Percentiles rank a stretch among this genome's conserved stretches.
Evolutionary conservation across 2,113 vertebrate genomes (phyloP).

Genomic region (Synodontis membranacea): DNA sequence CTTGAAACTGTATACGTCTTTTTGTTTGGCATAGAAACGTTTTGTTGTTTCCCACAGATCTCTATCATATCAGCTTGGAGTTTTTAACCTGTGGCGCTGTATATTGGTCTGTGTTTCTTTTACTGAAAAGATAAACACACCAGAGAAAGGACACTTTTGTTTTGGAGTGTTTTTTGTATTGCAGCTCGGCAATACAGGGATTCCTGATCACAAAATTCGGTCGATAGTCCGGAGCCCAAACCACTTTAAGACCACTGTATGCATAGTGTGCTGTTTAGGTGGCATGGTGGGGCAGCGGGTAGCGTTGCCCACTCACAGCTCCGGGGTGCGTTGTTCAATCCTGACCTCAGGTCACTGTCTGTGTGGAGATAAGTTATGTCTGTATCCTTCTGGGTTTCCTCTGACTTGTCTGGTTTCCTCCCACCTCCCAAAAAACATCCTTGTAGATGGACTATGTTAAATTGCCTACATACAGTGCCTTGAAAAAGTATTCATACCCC

Average conservation of each 20-base stretch:
- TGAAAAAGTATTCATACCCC: too few relatives aligned
- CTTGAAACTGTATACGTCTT: conserved; percentile 26
- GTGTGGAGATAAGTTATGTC: background rate
- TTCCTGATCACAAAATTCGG: background rate
- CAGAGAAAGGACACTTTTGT: background rate
- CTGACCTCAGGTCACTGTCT: background rate
- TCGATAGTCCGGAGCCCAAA: background rate
- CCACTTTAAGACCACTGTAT: background rate
- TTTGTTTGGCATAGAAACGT: conserved; percentile 36
- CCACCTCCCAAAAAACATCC: background rate
- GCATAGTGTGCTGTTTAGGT: background rate
- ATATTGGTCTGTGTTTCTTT: background rate
- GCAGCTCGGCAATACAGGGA: background rate
- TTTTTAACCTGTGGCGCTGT: background rate
- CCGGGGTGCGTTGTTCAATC: background rate
- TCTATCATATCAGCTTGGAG: background rate
- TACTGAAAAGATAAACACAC: conserved; percentile 8
- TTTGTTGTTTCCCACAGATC: conserved; percentile 14
- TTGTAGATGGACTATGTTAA: background rate
- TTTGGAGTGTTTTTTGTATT: background rate
- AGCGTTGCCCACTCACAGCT: background rate
- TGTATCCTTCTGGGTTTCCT: background rate
- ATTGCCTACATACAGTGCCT: too few relatives aligned
- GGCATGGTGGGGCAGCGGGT: background rate
- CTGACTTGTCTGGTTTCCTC: background rate